Base-by-base conservation (phyloP, 2,113 vertebrate genomes). In the Leucopsar rothschildi region DNA sequence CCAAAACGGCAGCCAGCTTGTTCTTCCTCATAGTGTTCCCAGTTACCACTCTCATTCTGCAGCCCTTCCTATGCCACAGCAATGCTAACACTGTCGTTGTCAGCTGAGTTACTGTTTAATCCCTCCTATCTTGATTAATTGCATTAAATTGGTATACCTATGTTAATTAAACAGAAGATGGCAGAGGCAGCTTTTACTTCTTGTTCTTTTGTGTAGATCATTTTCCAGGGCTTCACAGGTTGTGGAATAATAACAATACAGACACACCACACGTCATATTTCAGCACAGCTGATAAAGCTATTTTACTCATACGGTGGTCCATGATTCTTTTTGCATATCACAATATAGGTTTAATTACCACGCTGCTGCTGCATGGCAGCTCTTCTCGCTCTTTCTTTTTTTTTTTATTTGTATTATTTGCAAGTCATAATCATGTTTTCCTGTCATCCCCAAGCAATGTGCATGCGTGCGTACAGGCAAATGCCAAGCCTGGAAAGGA, bases 401-500 rank as follows among this genome's bases (percentile, higher is more conserved):
- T 83, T 78, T 83, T 73, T 31, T 82, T 42, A 57, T 93, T 91
- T 82, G 71, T 92, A 88, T 95, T 96, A 95, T 92, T 90, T 88
- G 71, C 92, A 87, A 94, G 76, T 69, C 16, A 10, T 93, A 90
- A 83, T 94, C 91, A 70, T 87, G 72, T 64, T 96, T 94, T 95
- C 71, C 93, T 96, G 72, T 82, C 94, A 90, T 91, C 83, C 90
- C 86, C 7, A 0, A 96, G 94, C 94, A 93, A 95, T 92, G 95
- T 91, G 94, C 37, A 27, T 93, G 96, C 86, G 82, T 96, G 95
- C 50, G 5, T 91, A 49, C 70, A 82, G 81, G 76, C 92, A 81
- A 94, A 94, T 95, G 97, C 97, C 96, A 97, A 92, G 94, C 57
- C 83, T 82, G 95, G 88, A 95, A 80, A 82, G 83, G 80, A 90